phyloP scores from a whole-genome alignment of 2,888 invertebrate genomes.

The Strigamia maritima region DNA sequence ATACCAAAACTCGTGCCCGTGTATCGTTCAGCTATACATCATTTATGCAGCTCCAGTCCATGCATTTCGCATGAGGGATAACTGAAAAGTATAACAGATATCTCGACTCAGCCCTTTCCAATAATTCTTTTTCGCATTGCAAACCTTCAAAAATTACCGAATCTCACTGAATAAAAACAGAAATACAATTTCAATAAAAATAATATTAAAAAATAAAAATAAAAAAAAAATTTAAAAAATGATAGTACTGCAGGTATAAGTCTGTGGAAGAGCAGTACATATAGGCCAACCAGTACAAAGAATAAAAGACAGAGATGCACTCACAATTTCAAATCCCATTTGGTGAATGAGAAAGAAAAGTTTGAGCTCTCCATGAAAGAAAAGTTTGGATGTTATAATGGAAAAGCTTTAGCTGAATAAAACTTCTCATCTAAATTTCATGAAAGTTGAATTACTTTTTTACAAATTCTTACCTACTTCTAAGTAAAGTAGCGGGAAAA shows the following conservation, averaged over 20 bases:
- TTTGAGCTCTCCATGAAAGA: constrained; percentile 21
- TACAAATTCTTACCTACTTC: not conserved
- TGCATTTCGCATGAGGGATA: constrained; percentile 27
- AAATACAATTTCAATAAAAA: not conserved
- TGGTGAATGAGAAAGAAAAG: constrained; percentile 21
- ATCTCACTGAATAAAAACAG: not conserved
- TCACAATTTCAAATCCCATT: constrained; percentile 25
- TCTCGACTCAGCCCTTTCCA: not conserved
- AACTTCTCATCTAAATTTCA: constrained; percentile 2
- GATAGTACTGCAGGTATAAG: not conserved
- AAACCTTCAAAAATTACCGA: not conserved
- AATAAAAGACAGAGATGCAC: constrained; percentile 3
- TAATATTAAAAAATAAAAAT: not conserved
- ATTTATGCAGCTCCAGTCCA: constrained; percentile 24
- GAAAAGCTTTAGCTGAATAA: constrained; percentile 5
- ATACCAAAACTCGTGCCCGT: not conserved
- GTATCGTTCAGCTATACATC: constrained; percentile 1
- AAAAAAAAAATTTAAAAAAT: not conserved
- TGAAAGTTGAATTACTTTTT: constrained; percentile 17
- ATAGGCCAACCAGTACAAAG: not conserved
- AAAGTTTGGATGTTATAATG: constrained; percentile 28
- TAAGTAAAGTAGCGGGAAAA: not conserved
- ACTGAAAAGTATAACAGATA: constrained; percentile 11
- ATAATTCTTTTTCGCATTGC: not conserved
- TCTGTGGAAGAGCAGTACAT: not conserved